These are phyloP conservation scores for Eulemur rufifrons DNA, from an alignment of 2,113 vertebrate species.

Conservation along the genomic window DNA sequence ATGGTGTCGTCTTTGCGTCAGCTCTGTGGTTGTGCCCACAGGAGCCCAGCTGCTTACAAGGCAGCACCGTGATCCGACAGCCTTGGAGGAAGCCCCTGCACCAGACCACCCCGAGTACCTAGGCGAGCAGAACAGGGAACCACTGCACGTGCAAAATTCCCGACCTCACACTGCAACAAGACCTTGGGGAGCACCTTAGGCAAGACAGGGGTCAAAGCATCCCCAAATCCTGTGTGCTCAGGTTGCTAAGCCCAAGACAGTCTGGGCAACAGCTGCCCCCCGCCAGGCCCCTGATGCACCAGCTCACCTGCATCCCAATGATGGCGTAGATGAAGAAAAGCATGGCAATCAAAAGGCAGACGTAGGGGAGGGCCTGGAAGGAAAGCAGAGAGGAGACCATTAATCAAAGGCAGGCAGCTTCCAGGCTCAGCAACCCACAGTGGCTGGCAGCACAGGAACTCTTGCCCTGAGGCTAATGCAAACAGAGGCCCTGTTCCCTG, in stretches of 20 bases:
- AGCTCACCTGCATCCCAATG: constrained; percentile 99
- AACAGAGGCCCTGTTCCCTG: neutral
- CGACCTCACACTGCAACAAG: neutral
- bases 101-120: neutral
- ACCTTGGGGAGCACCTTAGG: neutral
- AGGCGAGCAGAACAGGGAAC: neutral
- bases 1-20: neutral
- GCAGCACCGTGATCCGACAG: neutral
- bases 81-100: neutral
- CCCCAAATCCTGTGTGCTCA: neutral
- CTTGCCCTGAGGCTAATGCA: neutral
- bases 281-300: neutral
- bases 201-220: neutral
- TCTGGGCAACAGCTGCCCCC: neutral
- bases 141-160: neutral
- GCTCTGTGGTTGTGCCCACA: neutral
- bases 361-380: constrained; percentile 94
- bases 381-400: constrained; percentile 1
- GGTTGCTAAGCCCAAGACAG: neutral
- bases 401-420: neutral
- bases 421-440: neutral
- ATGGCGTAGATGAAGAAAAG: constrained; percentile 99
- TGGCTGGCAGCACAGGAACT: neutral
- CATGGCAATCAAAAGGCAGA: constrained; percentile 99
- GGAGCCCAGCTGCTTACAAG: neutral